These are phyloP conservation scores for Dendroctonus valens DNA, from an alignment of 1,140 invertebrate species.

Conservation along the genomic window DNA sequence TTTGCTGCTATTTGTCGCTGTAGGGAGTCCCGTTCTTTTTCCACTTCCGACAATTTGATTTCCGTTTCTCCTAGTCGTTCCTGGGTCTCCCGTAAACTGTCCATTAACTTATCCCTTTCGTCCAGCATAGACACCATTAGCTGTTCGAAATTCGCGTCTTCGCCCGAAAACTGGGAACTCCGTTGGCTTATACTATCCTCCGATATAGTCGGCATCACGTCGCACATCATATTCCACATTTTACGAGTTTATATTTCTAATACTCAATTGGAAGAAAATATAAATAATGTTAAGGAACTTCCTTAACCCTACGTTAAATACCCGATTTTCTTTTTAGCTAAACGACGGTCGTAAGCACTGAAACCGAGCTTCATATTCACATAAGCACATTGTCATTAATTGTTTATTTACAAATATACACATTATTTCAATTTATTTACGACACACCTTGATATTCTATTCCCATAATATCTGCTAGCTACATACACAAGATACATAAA, in stretches of 20 bases:
- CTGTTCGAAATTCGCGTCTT: slow-evolving; percentile 98
- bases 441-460: slow-evolving; percentile 66
- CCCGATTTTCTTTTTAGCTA: slow-evolving; percentile 42
- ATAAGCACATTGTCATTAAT: slow-evolving; percentile 43
- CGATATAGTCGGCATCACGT: slow-evolving; percentile 99
- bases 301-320: slow-evolving; percentile 38
- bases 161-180: slow-evolving; percentile 86
- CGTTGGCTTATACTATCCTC: slow-evolving; percentile 93
- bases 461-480: slow-evolving; percentile 53
- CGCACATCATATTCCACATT: slow-evolving; percentile 99
- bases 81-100: slow-evolving; percentile 92
- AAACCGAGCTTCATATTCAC: slow-evolving; percentile 36
- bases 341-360: slow-evolving; percentile 34
- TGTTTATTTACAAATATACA: slow-evolving; percentile 51
- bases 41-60: slow-evolving; percentile 80
- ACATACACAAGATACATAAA: slow-evolving; percentile 55
- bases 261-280: background rate
- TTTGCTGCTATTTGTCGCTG: slow-evolving; percentile 92
- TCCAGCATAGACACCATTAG: slow-evolving; percentile 99
- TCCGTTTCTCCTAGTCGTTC: slow-evolving; percentile 85
- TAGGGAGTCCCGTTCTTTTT: slow-evolving; percentile 92
- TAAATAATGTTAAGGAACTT: slow-evolving; percentile 6
- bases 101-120: slow-evolving; percentile 96
- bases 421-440: slow-evolving; percentile 60
- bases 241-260: slow-evolving; percentile 42